Conservation (phyloP, 2,888 invertebrate genomes). For the Ferrisia virgata region DNA sequence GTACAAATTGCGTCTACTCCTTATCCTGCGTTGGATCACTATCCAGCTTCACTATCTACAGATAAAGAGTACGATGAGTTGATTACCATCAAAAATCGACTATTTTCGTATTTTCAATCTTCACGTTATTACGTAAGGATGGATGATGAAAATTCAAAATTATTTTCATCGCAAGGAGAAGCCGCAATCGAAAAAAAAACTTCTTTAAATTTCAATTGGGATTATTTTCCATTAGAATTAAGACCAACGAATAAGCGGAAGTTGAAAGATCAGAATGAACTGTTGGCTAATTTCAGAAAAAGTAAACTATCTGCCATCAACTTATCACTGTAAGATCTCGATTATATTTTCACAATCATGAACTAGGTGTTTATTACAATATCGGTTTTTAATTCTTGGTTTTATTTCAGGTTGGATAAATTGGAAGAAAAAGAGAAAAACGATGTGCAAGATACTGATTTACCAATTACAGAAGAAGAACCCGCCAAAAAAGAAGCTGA, state of each 20-base stretch:
- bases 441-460: constrained; percentile 50
- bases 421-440: constrained; percentile 53
- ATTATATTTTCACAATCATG: neutral
- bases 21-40: constrained; percentile 44
- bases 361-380: no score
- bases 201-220: constrained; percentile 45
- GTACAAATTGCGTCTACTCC: neutral
- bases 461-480: constrained; percentile 59
- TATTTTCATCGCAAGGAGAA: constrained; percentile 45
- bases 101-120: constrained; percentile 42
- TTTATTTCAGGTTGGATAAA: constrained; percentile 49
- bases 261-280: constrained; percentile 37
- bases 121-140: constrained; percentile 46
- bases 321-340: constrained; percentile 12
- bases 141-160: constrained; percentile 44
- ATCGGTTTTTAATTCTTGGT: neutral
- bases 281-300: constrained; percentile 1
- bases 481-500: constrained; percentile 58
- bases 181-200: constrained; percentile 37
- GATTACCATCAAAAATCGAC: constrained; percentile 33
- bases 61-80: constrained; percentile 51
- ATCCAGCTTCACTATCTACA: constrained; percentile 46
- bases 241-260: constrained; percentile 44
- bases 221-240: constrained; percentile 41
- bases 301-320: neutral